Percentiles rank a stretch among this genome's conserved stretches.
phyloP scores from a whole-genome alignment of 2,797 vertebrate species.

The Takifugu rubripes region DNA sequence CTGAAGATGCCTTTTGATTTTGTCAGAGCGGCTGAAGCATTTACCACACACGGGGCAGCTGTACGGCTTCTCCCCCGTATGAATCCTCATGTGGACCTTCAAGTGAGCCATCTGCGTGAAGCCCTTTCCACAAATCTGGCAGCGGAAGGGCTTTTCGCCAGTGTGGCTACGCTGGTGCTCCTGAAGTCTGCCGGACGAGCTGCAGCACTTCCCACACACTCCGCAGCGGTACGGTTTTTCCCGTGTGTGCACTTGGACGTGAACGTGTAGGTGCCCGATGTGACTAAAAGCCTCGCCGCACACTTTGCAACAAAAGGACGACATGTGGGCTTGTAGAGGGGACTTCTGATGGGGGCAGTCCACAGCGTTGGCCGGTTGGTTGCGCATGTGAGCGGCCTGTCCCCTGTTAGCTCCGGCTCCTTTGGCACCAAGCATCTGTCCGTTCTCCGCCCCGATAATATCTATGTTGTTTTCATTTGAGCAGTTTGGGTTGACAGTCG shows the following conservation, averaged over 20 bases:
- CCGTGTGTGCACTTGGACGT: conserved; percentile 74
- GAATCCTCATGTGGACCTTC: conserved; percentile 75
- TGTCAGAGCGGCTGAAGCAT: conserved; percentile 76
- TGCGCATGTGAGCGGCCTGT: conserved; percentile 64
- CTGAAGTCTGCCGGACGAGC: conserved; percentile 71
- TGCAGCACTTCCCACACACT: conserved; percentile 75
- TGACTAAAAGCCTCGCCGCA: conserved; percentile 74
- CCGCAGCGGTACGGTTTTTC: conserved; percentile 75
- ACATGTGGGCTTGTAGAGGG: conserved; percentile 66
- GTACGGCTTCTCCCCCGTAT: conserved; percentile 75
- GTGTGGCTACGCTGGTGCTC: conserved; percentile 76
- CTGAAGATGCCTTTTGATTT: conserved; percentile 76
- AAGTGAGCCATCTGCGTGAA: conserved; percentile 76
- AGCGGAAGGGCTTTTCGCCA: conserved; percentile 74
- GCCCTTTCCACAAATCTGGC: conserved; percentile 74
- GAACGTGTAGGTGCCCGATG: conserved; percentile 70
- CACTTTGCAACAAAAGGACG: conserved; percentile 73
- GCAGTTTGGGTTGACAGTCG: conserved; percentile 74
- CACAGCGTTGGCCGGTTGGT: conserved; percentile 50
- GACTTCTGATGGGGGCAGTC: conserved; percentile 72
- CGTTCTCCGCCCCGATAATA: conserved; percentile 69
- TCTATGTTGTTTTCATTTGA: conserved; percentile 76
- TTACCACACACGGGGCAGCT: conserved; percentile 75
- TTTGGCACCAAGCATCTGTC: conserved; percentile 66
- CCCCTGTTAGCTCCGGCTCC: conserved; percentile 57